Evolutionary conservation across 1,140 invertebrate genomes (phyloP).

Genomic region (Cardiocondyla obscurior): DNA sequence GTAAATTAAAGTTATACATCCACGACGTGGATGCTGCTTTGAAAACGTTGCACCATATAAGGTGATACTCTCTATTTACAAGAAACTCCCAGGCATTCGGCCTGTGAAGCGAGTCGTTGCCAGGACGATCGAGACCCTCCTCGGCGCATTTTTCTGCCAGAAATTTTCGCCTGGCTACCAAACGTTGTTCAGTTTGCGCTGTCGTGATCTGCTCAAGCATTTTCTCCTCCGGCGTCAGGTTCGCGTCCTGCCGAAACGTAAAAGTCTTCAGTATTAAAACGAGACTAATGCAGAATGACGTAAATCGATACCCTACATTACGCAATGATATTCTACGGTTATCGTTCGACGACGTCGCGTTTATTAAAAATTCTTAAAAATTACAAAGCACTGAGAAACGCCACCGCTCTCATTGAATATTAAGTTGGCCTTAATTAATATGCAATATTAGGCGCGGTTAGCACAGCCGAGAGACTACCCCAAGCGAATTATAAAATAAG

Average conservation of each 20-base stretch:
- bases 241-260: conserved; percentile 74
- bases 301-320: background rate
- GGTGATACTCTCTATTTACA: conserved; percentile 90
- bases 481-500: conserved; percentile 11
- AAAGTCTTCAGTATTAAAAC: background rate
- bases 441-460: background rate
- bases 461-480: background rate
- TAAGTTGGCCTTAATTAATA: conserved; percentile 17
- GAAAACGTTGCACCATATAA: conserved; percentile 94
- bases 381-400: background rate
- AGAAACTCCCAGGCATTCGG: conserved; percentile 94
- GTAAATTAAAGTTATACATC: conserved; percentile 95
- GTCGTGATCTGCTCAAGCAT: conserved; percentile 76
- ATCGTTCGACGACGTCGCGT: background rate
- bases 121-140: conserved; percentile 84
- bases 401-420: background rate
- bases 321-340: background rate
- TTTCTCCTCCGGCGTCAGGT: conserved; percentile 78
- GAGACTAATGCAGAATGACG: background rate
- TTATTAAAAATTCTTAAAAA: background rate
- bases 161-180: conserved; percentile 83
- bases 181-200: conserved; percentile 82
- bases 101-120: conserved; percentile 87
- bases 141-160: conserved; percentile 83
- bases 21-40: conserved; percentile 94